Conservation (phyloP, 2,797 vertebrate species). For the Malacoraja senta region DNA sequence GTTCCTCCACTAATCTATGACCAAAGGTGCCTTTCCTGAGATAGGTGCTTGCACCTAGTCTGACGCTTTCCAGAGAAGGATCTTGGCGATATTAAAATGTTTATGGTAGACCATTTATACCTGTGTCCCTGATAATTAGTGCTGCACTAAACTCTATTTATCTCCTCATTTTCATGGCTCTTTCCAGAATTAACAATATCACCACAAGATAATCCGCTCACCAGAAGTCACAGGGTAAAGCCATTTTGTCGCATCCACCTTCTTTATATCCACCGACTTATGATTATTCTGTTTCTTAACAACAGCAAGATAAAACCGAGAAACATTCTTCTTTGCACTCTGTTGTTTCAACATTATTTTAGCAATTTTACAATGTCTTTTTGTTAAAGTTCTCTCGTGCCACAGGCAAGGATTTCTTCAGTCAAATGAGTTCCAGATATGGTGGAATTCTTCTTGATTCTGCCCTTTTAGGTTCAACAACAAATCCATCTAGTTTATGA, state of each 20-base stretch:
- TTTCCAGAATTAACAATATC: neutral
- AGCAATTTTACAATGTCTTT: neutral
- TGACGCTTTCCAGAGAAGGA: neutral
- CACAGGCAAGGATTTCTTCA: conserved; percentile 26
- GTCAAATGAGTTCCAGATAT: conserved; percentile 34
- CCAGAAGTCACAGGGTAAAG: neutral
- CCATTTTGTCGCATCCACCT: neutral
- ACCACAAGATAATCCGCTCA: neutral
- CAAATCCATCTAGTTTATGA: conserved; percentile 31
- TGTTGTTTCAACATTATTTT: conserved; percentile 16
- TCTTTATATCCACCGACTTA: neutral
- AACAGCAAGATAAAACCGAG: neutral
- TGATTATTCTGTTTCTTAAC: neutral
- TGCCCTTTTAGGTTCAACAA: conserved; percentile 37
- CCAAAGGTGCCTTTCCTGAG: neutral
- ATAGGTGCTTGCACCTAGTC: neutral
- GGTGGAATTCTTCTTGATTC: conserved; percentile 31
- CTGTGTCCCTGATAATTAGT: neutral
- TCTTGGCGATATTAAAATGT: no score
- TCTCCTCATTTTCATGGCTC: neutral
- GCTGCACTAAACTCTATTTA: neutral
- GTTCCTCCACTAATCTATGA: neutral
- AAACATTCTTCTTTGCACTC: neutral
- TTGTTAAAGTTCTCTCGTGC: neutral
- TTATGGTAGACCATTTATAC: neutral